Percentiles rank a stretch among this genome's conserved stretches.
Conservation (phyloP, 2,888 invertebrate species). For the Tenthredo distinguenda region DNA sequence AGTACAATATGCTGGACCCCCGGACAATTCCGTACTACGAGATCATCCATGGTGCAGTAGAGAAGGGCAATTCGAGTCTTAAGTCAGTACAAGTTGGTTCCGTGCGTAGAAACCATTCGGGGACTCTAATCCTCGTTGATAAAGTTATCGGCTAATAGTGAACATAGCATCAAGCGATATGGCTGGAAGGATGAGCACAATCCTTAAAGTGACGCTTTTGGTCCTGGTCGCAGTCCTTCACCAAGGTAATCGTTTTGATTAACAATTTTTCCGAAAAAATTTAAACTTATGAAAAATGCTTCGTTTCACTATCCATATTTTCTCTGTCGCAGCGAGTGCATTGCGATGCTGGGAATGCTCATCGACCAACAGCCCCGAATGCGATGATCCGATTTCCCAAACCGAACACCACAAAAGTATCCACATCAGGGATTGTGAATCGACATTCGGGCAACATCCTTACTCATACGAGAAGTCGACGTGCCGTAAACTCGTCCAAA, state of each 20-base stretch:
- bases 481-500: conserved; percentile 88
- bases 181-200: conserved; percentile 16
- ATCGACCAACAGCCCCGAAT: conserved; percentile 85
- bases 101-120: neutral
- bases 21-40: conserved; percentile 33
- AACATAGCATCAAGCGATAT: neutral
- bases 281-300: neutral
- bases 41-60: conserved; percentile 43
- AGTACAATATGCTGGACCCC: conserved; percentile 32
- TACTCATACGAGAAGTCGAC: conserved; percentile 78
- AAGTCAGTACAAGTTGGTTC: conserved; percentile 17
- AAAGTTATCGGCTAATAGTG: conserved; percentile 1
- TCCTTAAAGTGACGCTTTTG: conserved; percentile 23
- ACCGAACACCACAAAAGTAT: conserved; percentile 78
- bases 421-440: conserved; percentile 68
- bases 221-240: conserved; percentile 40
- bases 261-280: neutral
- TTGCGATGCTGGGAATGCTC: conserved; percentile 89
- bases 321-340: conserved; percentile 81
- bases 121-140: neutral
- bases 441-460: conserved; percentile 61
- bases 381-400: conserved; percentile 87
- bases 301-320: conserved; percentile 16
- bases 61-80: neutral
- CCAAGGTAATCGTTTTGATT: conserved; percentile 17